Evolutionary conservation across 2,797 vertebrate species (phyloP), one percentile per base, ranked within the genome.

Genomic region (Cirrhinus molitorella): DNA sequence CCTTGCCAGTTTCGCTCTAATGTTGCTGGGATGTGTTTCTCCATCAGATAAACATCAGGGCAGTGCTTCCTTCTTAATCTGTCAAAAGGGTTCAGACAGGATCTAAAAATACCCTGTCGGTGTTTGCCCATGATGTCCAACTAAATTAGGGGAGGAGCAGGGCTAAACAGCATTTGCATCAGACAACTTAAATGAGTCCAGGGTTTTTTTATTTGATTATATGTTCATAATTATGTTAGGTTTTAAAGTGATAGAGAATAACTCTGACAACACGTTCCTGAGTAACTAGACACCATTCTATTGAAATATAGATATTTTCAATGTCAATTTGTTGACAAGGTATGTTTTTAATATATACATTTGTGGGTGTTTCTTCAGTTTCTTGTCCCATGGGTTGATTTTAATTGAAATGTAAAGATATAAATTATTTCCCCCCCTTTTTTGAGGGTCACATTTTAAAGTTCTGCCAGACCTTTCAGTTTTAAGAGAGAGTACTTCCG

Each of bases 181-280:
- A 57, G 79, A 77, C 79, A 83, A 68, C 66, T 85, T 84, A 73
- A 88, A 88, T 84, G 76, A 88, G 87, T 81, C 21, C n/a, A 65
- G 63, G 67, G 71, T 65, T 78, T 83, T 37, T 85, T 87, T 61
- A 86, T 88, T 83, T 45, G 72, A 88, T 90, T 89, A 90, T 75
- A 87, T 77, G 53, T 61, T 31, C 45, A 59, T 89, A 88, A 90
- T 87, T 84, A 76, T 2, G 59, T 86, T 87, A 73, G 72, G 49
- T 77, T 65, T 71, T 51, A 53, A 86, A 82, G 67, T 86, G 59
- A 81, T 67, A n/a, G 37, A 74, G 21, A 81, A 67, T 78, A 74
- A 67, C 72, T 72, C 76, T 82, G 85, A 85, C 79, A 86, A 79
- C 14, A 19, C 68, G 55, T 79, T 59, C 70, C 12, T 31, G 17